A percentile compares a stretch with the other conserved stretches of the same genome.
Evolutionary conservation across 2,888 invertebrate species (phyloP).

Genomic region (Ectemnius cavifrons): DNA sequence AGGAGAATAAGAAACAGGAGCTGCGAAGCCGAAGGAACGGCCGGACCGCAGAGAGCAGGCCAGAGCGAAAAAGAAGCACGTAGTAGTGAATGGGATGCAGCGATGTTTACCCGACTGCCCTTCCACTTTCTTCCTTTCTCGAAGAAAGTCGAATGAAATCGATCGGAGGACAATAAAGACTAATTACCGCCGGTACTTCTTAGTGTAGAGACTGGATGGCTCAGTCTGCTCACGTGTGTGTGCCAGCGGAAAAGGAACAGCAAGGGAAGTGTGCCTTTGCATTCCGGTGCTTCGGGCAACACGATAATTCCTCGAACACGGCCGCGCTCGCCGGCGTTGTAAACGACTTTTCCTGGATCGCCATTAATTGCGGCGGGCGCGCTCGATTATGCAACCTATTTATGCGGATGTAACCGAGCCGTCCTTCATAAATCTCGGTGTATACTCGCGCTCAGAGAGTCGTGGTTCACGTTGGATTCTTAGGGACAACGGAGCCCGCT

Average conservation of each 20-base stretch:
- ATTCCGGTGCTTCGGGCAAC: background rate
- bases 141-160: conserved; percentile 49
- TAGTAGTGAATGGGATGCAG: conserved; percentile 40
- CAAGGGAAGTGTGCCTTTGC: background rate
- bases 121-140: conserved; percentile 51
- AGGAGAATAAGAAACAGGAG: conserved; percentile 37
- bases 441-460: conserved; percentile 8
- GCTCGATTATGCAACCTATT: conserved; percentile 42
- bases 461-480: conserved; percentile 20
- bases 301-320: conserved; percentile 32
- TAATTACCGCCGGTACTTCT: conserved; percentile 56
- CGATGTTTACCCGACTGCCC: conserved; percentile 54
- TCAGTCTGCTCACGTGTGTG: conserved; percentile 10
- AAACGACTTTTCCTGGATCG: conserved; percentile 34
- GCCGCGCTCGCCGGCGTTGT: conserved; percentile 15
- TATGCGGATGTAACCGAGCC: conserved; percentile 34
- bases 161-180: conserved; percentile 55
- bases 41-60: conserved; percentile 1
- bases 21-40: background rate
- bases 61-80: conserved; percentile 29
- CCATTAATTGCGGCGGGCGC: conserved; percentile 58
- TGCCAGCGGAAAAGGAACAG: conserved; percentile 29
- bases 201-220: conserved; percentile 26
- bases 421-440: conserved; percentile 42
- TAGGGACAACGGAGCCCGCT: conserved; percentile 28